A percentile compares a stretch with the other conserved stretches of the same genome.
Conservation (phyloP, 2,888 invertebrate species). For the Rhynchonema sp. region DNA sequence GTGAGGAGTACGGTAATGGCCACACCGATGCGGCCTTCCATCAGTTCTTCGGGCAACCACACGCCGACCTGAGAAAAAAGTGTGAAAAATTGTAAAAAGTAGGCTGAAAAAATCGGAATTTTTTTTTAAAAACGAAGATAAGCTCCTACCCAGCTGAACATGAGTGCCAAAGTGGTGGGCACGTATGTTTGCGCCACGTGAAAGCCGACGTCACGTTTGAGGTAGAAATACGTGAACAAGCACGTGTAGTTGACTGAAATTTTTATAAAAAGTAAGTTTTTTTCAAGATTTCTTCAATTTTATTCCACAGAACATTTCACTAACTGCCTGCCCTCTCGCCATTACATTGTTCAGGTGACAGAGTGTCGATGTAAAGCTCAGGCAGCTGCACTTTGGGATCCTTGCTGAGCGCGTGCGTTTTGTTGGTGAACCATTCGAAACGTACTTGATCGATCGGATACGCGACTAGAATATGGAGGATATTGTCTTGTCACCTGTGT, state of each 20-base stretch:
- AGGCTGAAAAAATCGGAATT: not conserved
- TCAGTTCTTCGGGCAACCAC: constrained; percentile 27
- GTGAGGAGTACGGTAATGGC: constrained; percentile 26
- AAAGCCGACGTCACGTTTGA: constrained; percentile 25
- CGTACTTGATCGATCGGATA: constrained; percentile 24
- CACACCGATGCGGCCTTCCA: constrained; percentile 27
- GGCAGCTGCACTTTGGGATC: constrained; percentile 26
- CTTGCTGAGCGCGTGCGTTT: constrained; percentile 22
- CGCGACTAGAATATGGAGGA: too few species aligned
- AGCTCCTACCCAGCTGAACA: constrained; percentile 22
- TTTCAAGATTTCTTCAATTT: not conserved
- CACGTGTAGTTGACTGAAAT: constrained; percentile 18
- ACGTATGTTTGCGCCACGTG: constrained; percentile 26
- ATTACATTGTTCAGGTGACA: constrained; percentile 18
- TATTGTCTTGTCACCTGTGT: too few species aligned
- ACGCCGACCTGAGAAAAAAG: constrained; percentile 17
- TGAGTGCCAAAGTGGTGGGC: constrained; percentile 24
- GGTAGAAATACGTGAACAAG: constrained; percentile 20
- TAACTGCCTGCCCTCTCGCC: constrained; percentile 10
- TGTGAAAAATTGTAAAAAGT: not conserved
- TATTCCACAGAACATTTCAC: too few species aligned
- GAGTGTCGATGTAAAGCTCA: constrained; percentile 21
- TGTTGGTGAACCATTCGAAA: constrained; percentile 25
- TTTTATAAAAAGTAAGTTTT: too few species aligned
- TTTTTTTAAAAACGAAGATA: too few species aligned